phyloP scores from a whole-genome alignment of 2,113 vertebrate species.

The Trematomus loennbergii region DNA sequence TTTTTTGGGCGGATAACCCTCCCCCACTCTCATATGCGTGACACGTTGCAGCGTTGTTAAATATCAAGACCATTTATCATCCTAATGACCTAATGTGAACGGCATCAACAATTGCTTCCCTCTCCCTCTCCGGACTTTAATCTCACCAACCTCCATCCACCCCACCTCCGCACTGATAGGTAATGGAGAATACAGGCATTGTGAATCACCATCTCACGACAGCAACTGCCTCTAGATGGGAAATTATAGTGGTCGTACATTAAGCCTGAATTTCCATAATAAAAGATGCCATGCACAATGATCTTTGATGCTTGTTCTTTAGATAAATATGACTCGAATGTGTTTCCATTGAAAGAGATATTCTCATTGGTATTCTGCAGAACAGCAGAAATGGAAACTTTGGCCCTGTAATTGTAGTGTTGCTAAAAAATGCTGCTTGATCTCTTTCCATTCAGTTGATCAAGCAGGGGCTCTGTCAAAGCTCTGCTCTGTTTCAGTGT shows the following conservation, averaged over 20 bases:
- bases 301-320: constrained; percentile 45
- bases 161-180: constrained; percentile 27
- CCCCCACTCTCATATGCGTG: constrained; percentile 60
- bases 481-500: constrained; percentile 26
- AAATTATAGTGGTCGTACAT: constrained; percentile 57
- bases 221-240: constrained; percentile 43
- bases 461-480: constrained; percentile 64
- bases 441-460: constrained; percentile 69
- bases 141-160: constrained; percentile 50
- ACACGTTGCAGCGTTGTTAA: constrained; percentile 76
- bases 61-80: constrained; percentile 83
- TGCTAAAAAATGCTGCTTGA: constrained; percentile 72
- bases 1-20: constrained; percentile 43
- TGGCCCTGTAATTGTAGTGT: constrained; percentile 55
- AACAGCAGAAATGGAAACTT: constrained; percentile 38
- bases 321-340: constrained; percentile 16
- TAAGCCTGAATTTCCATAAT: constrained; percentile 39
- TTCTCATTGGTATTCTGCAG: constrained; percentile 56
- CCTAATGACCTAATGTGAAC: constrained; percentile 77
- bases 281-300: constrained; percentile 30
- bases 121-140: constrained; percentile 68
- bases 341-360: neutral
- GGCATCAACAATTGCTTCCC: constrained; percentile 72
- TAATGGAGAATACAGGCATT: constrained; percentile 52
- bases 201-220: constrained; percentile 59